phyloP scores from a whole-genome alignment of 2,797 vertebrate genomes.

The Melanotaenia maccullochi region DNA sequence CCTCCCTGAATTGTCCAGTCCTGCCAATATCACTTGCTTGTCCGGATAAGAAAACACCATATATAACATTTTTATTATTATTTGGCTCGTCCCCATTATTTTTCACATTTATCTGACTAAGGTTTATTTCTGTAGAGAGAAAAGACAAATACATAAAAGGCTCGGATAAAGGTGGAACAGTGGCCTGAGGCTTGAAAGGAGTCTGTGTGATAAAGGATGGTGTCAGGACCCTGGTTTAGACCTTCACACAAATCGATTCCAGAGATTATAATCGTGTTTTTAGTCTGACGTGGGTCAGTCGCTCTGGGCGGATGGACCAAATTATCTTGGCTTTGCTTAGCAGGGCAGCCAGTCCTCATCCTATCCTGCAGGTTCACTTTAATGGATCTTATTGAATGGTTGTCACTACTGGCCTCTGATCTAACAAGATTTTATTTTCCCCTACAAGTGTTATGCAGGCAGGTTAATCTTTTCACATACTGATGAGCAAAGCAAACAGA shows the following conservation, averaged over 20 bases:
- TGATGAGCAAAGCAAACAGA: slow-evolving; percentile 10
- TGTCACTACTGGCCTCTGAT: slow-evolving; percentile 65
- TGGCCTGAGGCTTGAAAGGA: slow-evolving; percentile 51
- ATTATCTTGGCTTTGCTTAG: slow-evolving; percentile 68
- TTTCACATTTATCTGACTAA: slow-evolving; percentile 22
- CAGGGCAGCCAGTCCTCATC: slow-evolving; percentile 61
- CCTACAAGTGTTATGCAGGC: slow-evolving; percentile 29
- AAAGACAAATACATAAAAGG: slow-evolving; percentile 30
- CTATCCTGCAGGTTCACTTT: slow-evolving; percentile 61
- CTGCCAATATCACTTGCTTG: slow-evolving; percentile 14
- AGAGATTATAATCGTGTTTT: slow-evolving; percentile 81
- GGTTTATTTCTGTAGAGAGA: slow-evolving; percentile 25
- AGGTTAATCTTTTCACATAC: slow-evolving; percentile 35
- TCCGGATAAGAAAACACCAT: slow-evolving; percentile 14
- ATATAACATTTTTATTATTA: slow-evolving; percentile 6
- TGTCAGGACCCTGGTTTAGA: slow-evolving; percentile 70
- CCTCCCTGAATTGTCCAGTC: background rate
- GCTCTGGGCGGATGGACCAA: slow-evolving; percentile 67
- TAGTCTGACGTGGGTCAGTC: slow-evolving; percentile 62
- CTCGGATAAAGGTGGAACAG: slow-evolving; percentile 43
- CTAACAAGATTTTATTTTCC: slow-evolving; percentile 65
- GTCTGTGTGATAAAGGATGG: slow-evolving; percentile 54
- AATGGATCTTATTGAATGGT: slow-evolving; percentile 71
- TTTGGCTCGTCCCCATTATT: slow-evolving; percentile 1
- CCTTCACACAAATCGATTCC: slow-evolving; percentile 76